A percentile compares a stretch with the other conserved stretches of the same genome.
These are phyloP conservation scores for Athene noctua DNA, from an alignment of 2,113 vertebrate genomes.

Conservation along the genomic window DNA sequence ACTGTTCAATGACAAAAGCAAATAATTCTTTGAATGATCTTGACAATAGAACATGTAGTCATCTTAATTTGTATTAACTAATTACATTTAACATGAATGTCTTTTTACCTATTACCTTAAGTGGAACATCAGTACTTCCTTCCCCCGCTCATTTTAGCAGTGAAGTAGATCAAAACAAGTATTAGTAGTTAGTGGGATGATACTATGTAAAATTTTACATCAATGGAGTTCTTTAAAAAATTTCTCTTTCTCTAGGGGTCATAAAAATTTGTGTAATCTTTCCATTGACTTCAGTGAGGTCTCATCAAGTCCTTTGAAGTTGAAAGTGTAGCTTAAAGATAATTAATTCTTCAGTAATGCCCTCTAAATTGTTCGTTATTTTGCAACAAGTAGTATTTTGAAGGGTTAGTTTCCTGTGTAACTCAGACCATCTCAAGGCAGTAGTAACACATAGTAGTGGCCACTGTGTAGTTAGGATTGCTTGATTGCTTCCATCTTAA, in stretches of 20 bases:
- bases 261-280: neutral
- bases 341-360: neutral
- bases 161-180: conserved; percentile 26
- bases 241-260: neutral
- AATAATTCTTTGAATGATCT: conserved; percentile 72
- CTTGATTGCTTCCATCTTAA: neutral
- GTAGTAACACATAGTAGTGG: neutral
- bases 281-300: neutral
- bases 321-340: neutral
- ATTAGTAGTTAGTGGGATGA: neutral
- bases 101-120: conserved; percentile 63
- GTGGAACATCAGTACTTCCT: conserved; percentile 40
- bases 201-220: neutral
- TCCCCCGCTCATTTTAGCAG: conserved; percentile 2
- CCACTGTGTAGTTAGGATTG: neutral
- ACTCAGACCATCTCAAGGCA: neutral
- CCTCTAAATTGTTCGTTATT: neutral
- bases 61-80: conserved; percentile 75
- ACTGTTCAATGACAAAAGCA: conserved; percentile 75
- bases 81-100: conserved; percentile 74
- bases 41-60: conserved; percentile 75
- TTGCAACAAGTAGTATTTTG: neutral
- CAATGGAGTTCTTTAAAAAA: neutral
- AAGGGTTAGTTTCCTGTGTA: neutral
- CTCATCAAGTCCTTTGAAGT: neutral